Evolutionary conservation across 1,140 invertebrate species (phyloP).

Genomic region (Pseudomyrmex concolor): DNA sequence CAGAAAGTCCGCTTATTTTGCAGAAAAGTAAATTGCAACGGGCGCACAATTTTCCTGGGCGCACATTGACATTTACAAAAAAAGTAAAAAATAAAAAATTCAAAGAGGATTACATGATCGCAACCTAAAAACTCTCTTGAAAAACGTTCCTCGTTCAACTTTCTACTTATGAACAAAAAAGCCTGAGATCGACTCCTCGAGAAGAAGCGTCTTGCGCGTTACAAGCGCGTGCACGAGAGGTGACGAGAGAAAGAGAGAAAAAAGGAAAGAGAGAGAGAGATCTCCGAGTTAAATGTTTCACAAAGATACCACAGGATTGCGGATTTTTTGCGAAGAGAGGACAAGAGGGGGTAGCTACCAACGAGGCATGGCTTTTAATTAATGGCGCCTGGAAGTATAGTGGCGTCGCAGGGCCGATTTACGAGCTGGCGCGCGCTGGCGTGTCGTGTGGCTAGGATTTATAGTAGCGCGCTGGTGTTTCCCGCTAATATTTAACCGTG

Average conservation of each 20-base stretch:
- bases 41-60: no score
- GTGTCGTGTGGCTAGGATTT: conserved; percentile 68
- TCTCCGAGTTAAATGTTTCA: conserved; percentile 2
- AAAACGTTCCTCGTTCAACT: neutral
- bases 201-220: neutral
- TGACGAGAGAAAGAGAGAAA: no score
- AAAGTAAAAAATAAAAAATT: neutral
- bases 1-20: neutral
- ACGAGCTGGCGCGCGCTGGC: conserved; percentile 63
- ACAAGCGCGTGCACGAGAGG: neutral
- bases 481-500: conserved; percentile 70
- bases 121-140: neutral
- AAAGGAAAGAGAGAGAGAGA: no score
- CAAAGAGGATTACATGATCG: neutral
- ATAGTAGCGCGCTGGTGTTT: conserved; percentile 60
- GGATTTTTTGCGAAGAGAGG: conserved; percentile 14
- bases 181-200: neutral
- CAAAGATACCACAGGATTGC: conserved; percentile 7
- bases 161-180: neutral
- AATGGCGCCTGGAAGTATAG: conserved; percentile 69
- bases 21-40: no score
- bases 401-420: conserved; percentile 73
- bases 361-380: conserved; percentile 69
- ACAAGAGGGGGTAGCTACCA: conserved; percentile 10
- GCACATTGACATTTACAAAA: neutral